Conservation (phyloP, 2,113 vertebrate species). For the Erpornis zantholeuca region DNA sequence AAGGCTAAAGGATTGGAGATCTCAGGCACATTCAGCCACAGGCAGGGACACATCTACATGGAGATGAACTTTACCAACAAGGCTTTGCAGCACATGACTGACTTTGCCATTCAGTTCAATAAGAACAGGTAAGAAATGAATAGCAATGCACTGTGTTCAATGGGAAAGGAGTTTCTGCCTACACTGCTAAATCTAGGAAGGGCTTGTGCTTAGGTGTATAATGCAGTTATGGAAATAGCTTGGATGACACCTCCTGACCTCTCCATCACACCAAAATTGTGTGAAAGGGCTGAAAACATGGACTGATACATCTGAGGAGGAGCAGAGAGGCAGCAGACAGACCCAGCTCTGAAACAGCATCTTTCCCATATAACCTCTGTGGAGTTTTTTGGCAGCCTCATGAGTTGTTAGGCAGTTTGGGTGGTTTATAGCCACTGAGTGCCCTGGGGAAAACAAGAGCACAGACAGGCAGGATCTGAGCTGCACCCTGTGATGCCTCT, state of each 20-base stretch:
- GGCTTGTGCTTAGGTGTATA: background rate
- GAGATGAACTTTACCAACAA: conserved; percentile 99
- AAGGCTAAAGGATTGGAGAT: conserved; percentile 98
- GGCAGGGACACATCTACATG: conserved; percentile 98
- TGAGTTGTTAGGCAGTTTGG: background rate
- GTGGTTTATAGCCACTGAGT: background rate
- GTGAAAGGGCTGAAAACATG: background rate
- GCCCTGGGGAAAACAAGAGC: background rate
- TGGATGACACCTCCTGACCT: background rate
- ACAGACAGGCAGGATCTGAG: background rate
- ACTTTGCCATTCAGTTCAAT: conserved; percentile 98
- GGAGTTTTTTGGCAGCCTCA: background rate
- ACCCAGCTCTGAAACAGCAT: background rate
- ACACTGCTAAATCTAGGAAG: background rate
- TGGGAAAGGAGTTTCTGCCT: background rate
- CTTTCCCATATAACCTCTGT: background rate
- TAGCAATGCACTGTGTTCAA: background rate
- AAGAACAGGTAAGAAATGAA: conserved; percentile 90
- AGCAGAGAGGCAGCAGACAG: background rate
- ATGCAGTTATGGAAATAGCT: background rate
- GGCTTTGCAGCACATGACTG: conserved; percentile 97
- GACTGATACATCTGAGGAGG: background rate
- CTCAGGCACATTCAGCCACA: conserved; percentile 92
- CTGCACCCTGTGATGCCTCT: background rate
- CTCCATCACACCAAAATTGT: background rate